Evolutionary conservation across 2,113 vertebrate species (phyloP).

Genomic region (Nyctereutes procyonoides): DNA sequence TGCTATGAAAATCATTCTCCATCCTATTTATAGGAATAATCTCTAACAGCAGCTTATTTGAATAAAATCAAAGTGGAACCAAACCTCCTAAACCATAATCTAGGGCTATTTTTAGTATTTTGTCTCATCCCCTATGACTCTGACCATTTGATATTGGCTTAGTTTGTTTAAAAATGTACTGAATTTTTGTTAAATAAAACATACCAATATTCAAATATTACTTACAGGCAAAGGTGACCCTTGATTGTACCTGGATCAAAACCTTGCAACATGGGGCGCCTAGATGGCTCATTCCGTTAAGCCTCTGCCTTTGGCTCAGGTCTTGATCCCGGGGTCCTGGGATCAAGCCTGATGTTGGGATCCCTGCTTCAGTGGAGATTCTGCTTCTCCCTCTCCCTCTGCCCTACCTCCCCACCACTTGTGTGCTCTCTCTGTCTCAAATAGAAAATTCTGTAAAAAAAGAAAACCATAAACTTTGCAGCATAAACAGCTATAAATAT

Average conservation of each 20-base stretch:
- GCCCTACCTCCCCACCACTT: background rate
- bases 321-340: background rate
- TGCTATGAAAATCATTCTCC: background rate
- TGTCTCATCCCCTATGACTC: background rate
- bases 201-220: background rate
- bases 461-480: background rate
- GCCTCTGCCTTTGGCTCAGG: background rate
- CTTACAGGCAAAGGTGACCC: background rate
- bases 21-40: background rate
- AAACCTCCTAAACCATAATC: background rate
- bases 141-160: background rate
- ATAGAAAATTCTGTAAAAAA: background rate
- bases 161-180: background rate
- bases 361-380: background rate
- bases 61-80: background rate
- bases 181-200: background rate
- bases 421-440: background rate
- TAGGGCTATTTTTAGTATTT: background rate
- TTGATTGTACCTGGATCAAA: background rate
- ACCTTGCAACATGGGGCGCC: background rate
- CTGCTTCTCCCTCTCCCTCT: background rate
- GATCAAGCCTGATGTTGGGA: background rate
- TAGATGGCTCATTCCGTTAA: background rate
- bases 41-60: background rate
- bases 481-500: background rate